Percentiles rank a stretch among this genome's conserved stretches.
phyloP scores from a whole-genome alignment of 2,797 vertebrate genomes.

The Sternotherus odoratus region DNA sequence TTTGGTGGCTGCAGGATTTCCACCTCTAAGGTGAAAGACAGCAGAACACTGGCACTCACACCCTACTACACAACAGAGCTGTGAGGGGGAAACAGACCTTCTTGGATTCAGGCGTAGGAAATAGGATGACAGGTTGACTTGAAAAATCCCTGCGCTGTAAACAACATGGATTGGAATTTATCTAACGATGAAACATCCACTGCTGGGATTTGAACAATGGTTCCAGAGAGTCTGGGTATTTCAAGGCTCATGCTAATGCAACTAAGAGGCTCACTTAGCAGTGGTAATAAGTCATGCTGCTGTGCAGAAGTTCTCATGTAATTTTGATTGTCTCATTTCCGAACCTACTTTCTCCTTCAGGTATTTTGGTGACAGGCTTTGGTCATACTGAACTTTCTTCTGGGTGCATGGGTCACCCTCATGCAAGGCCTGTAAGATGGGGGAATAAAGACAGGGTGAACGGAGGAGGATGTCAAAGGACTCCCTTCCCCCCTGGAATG shows the following conservation, averaged over 20 bases:
- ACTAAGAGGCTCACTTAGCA: neutral
- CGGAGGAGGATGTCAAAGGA: neutral
- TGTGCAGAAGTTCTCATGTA: conserved; percentile 8
- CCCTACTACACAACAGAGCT: neutral
- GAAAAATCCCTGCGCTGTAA: neutral
- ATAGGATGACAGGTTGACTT: conserved; percentile 13
- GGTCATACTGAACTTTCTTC: conserved; percentile 57
- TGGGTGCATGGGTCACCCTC: neutral
- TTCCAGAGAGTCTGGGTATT: neutral
- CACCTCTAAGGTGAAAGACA: neutral
- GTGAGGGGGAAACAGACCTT: neutral
- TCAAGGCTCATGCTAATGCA: neutral
- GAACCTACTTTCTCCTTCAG: neutral
- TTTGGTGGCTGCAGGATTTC: neutral
- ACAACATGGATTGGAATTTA: conserved; percentile 22
- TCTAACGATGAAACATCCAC: conserved; percentile 23
- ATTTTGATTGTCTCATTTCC: neutral
- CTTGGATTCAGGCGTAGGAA: neutral
- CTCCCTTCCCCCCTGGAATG: neutral
- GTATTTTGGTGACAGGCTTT: conserved; percentile 44
- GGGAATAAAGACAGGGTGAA: conserved; percentile 26
- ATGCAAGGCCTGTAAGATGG: neutral
- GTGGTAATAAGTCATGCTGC: neutral
- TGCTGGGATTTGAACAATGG: neutral
- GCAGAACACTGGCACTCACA: neutral